Conservation (phyloP, 2,113 vertebrate species). For the Gallinago jamesoni region DNA sequence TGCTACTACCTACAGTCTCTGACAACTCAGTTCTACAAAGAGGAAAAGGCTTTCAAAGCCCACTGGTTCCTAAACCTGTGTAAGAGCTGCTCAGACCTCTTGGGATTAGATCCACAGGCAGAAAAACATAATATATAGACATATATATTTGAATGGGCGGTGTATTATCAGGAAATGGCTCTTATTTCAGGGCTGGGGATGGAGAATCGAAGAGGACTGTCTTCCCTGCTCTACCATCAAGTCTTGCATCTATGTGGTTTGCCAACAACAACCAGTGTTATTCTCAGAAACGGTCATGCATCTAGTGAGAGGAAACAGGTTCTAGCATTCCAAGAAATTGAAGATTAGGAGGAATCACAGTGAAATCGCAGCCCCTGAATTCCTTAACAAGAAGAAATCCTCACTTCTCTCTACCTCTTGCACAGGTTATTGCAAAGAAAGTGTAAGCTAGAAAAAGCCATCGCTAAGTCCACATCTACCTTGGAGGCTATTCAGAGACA, state of each 20-base stretch:
- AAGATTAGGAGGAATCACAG: neutral
- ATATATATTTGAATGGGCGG: neutral
- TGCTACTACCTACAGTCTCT: neutral
- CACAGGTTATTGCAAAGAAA: neutral
- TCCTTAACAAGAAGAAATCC: neutral
- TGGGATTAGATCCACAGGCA: neutral
- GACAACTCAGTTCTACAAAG: neutral
- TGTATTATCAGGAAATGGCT: neutral
- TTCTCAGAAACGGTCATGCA: neutral
- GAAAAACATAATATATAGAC: neutral
- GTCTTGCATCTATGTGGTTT: neutral
- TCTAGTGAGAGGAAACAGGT: neutral
- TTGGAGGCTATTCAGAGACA: neutral
- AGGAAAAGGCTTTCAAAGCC: neutral
- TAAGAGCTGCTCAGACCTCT: neutral
- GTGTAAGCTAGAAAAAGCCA: neutral
- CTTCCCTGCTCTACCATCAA: neutral
- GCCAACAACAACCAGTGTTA: neutral
- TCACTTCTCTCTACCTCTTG: neutral
- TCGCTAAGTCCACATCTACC: neutral
- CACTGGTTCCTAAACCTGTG: neutral
- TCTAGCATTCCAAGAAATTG: neutral
- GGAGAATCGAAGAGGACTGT: neutral
- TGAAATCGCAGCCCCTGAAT: neutral
- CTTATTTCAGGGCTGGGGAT: neutral